These are phyloP conservation scores for Tenthredo amoena DNA, from an alignment of 2,888 invertebrate genomes.

Conservation along the genomic window DNA sequence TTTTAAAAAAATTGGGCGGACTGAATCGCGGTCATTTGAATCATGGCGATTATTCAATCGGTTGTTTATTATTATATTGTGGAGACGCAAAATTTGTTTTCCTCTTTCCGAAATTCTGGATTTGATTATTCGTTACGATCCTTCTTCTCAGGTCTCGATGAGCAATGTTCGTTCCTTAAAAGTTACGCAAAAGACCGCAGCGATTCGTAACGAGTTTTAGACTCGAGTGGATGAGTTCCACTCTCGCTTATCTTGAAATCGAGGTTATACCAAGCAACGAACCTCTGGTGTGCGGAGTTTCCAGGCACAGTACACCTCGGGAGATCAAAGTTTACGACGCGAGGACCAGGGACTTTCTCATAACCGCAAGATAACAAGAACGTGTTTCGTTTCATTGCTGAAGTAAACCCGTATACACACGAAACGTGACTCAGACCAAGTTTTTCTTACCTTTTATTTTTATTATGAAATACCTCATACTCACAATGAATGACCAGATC, in stretches of 20 bases:
- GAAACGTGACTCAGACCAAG: conserved; percentile 35
- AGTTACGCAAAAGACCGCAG: background rate
- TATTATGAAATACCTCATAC: background rate
- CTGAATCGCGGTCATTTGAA: background rate
- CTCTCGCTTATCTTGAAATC: conserved; percentile 45
- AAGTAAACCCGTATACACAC: conserved; percentile 35
- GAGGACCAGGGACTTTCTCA: conserved; percentile 44
- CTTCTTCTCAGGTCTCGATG: background rate
- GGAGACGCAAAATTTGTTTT: background rate
- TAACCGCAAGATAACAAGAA: conserved; percentile 48
- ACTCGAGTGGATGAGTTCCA: conserved; percentile 42
- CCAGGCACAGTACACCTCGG: conserved; percentile 15
- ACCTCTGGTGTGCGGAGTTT: conserved; percentile 20
- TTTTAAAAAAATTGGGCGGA: background rate
- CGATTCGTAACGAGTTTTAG: conserved; percentile 43
- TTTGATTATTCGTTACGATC: background rate
- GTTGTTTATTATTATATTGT: background rate
- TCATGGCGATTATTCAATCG: background rate
- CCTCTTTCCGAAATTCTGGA: background rate
- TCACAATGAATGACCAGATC: background rate
- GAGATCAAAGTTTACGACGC: conserved; percentile 50
- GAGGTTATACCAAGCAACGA: conserved; percentile 29
- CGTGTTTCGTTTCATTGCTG: conserved; percentile 50
- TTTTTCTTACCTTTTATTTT: background rate
- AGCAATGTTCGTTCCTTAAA: background rate